phyloP scores from a whole-genome alignment of 2,113 vertebrate species.

The Phalacrocorax aristotelis region DNA sequence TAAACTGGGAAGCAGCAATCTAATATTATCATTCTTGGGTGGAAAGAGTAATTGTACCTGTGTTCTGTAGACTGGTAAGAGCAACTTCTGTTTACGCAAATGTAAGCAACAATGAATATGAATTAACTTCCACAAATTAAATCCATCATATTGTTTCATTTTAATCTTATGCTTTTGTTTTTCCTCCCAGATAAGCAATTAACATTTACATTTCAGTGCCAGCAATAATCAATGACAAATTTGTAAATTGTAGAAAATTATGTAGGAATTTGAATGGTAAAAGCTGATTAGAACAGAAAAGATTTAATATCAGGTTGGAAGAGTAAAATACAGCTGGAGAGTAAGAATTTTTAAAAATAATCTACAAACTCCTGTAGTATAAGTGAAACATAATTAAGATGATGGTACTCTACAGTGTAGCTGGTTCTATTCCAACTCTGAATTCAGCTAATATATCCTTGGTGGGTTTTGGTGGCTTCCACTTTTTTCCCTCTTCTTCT shows the following conservation, averaged over 20 bases:
- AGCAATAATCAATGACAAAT: slow-evolving; percentile 42
- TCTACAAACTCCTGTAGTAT: slow-evolving; percentile 1
- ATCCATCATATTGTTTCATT: background rate
- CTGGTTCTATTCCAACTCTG: background rate
- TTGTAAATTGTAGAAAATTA: slow-evolving; percentile 38
- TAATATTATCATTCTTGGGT: background rate
- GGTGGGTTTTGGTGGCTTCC: background rate
- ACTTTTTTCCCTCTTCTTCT: background rate
- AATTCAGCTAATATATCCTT: background rate
- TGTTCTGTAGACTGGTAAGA: background rate
- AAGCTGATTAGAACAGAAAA: slow-evolving; percentile 47
- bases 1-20: background rate
- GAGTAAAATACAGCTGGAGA: slow-evolving; percentile 46
- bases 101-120: background rate
- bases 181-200: slow-evolving; percentile 4
- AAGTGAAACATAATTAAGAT: slow-evolving; percentile 34
- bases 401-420: background rate
- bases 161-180: background rate
- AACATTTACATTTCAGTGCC: background rate
- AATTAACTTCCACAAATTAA: background rate
- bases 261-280: slow-evolving; percentile 47
- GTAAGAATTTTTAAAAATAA: slow-evolving; percentile 19
- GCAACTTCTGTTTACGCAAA: background rate
- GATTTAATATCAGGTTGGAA: slow-evolving; percentile 35
- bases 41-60: background rate